These are phyloP conservation scores for Phalacrocorax pelagicus DNA, from an alignment of 2,113 vertebrate species.

Conservation along the genomic window DNA sequence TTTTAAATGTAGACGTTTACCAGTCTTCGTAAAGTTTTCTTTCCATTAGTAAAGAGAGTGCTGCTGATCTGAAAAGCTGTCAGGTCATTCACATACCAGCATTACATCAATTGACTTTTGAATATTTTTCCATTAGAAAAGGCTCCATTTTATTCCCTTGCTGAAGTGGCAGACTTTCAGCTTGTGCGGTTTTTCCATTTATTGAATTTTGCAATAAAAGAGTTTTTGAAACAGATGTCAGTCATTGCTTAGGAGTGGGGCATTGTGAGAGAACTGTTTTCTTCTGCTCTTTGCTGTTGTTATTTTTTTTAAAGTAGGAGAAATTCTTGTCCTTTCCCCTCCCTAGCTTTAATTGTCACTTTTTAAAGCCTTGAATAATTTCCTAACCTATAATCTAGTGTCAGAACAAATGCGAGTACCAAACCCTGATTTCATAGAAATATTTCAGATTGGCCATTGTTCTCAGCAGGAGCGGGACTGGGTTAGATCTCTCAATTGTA, in stretches of 20 bases:
- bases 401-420: background rate
- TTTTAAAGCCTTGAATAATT: conserved; percentile 7
- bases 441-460: conserved; percentile 37
- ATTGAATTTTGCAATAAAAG: conserved; percentile 60
- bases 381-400: conserved; percentile 15
- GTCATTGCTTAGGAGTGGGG: conserved; percentile 41
- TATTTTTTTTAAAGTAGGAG: background rate
- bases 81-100: conserved; percentile 39
- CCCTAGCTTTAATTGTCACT: background rate
- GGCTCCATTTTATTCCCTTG: background rate
- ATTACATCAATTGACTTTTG: conserved; percentile 64
- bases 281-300: background rate
- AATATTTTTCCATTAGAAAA: conserved; percentile 66
- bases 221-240: conserved; percentile 56
- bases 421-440: conserved; percentile 4
- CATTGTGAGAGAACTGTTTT: conserved; percentile 26
- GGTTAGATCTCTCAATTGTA: conserved; percentile 27
- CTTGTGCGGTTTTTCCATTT: conserved; percentile 57
- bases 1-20: background rate
- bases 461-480: conserved; percentile 40
- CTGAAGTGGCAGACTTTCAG: conserved; percentile 55
- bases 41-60: conserved; percentile 41
- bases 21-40: conserved; percentile 36
- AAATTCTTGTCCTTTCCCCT: background rate
- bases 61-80: conserved; percentile 57